A percentile compares a stretch with the other conserved stretches of the same genome.
Conservation (phyloP, 2,113 vertebrate species). For the Irena cyanogastra region DNA sequence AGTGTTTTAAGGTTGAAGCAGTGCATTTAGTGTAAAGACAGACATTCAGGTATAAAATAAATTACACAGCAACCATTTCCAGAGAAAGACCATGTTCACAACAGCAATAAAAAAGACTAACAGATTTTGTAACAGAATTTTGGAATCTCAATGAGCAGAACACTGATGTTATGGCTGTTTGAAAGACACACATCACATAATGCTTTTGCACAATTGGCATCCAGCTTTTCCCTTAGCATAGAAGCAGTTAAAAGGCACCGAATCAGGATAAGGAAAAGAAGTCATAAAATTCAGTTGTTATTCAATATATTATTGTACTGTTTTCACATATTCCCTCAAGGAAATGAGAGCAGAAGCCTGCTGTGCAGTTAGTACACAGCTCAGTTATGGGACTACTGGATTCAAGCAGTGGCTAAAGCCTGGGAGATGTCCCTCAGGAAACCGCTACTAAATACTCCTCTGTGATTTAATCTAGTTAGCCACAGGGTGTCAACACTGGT, state of each 20-base stretch:
- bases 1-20: background rate
- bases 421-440: conserved; percentile 4
- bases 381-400: background rate
- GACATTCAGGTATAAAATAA: background rate
- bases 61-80: background rate
- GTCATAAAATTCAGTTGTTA: background rate
- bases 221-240: background rate
- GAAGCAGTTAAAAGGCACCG: background rate
- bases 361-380: background rate
- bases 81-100: background rate
- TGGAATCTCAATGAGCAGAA: background rate
- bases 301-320: background rate
- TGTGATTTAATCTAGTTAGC: conserved; percentile 19
- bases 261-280: background rate
- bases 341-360: background rate
- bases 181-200: background rate
- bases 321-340: conserved; percentile 24
- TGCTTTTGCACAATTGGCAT: background rate
- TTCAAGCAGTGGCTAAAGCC: background rate
- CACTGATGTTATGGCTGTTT: background rate
- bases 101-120: background rate
- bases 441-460: background rate
- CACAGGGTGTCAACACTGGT: conserved; percentile 29
- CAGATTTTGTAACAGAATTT: background rate
- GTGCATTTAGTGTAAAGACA: background rate